Percentiles rank a stretch among this genome's conserved stretches.
phyloP scores from a whole-genome alignment of 2,888 invertebrate genomes.

The Tillus elongatus region DNA sequence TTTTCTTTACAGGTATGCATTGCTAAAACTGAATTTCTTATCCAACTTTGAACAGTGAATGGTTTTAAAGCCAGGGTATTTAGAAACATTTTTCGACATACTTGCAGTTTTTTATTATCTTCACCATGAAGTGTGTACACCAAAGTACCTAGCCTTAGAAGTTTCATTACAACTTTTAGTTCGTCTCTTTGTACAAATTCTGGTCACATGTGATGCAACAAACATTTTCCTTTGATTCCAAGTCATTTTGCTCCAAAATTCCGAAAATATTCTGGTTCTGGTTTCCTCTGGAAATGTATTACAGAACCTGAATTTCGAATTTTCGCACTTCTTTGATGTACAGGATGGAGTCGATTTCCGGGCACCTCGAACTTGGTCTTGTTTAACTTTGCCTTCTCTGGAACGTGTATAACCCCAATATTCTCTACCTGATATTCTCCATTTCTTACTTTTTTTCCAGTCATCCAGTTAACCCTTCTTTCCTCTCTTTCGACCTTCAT shows the following conservation, averaged over 20 bases:
- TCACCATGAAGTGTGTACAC: too few relatives aligned
- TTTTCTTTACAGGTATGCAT: too few relatives aligned
- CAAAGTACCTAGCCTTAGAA: too few relatives aligned
- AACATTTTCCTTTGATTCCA: constrained; percentile 1
- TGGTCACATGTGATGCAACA: neutral
- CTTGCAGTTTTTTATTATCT: too few relatives aligned
- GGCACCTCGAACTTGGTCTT: neutral
- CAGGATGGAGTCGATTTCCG: neutral
- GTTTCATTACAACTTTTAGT: constrained; percentile 3
- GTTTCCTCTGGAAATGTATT: neutral
- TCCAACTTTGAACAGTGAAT: too few relatives aligned
- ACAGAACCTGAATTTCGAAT: constrained; percentile 2
- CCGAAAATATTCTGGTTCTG: constrained; percentile 1
- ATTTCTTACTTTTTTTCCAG: constrained; percentile 1
- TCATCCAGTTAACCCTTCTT: neutral
- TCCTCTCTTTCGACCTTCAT: constrained; percentile 3
- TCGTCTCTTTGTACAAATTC: constrained; percentile 2
- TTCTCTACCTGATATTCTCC: neutral
- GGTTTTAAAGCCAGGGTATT: too few relatives aligned
- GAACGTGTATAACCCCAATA: constrained; percentile 2
- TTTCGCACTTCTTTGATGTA: constrained; percentile 1
- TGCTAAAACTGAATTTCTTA: too few relatives aligned
- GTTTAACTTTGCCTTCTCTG: constrained; percentile 1
- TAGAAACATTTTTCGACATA: too few relatives aligned
- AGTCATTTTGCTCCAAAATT: constrained; percentile 2